Base-by-base conservation (phyloP, 2,797 vertebrate species). In the Alectoris magna region DNA sequence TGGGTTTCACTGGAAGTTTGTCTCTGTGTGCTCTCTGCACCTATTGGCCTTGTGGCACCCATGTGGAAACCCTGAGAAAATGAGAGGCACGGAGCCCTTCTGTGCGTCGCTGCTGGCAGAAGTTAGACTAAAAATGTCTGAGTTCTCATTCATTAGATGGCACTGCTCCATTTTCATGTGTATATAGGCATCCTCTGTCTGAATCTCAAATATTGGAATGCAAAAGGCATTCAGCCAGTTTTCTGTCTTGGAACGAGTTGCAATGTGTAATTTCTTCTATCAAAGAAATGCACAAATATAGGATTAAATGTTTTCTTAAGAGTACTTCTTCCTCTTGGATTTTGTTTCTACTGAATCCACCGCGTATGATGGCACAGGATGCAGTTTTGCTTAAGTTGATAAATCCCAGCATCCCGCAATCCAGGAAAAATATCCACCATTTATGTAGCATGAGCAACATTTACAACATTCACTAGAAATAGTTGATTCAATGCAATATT, bases 401-500 rank as follows among this genome's bases (percentile, higher is more conserved):
- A 73, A 73, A n/a, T 76, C 22, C 44, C 49, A 53, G 53, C 22
- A 55, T 87, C 18, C 14, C 59, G 39, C 43, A 73, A 53, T 53
- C 36, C 41, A 58, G 39, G 27, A n/a, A n/a, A n/a, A n/a, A 56
- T 19, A 21, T 11, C 31, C 55, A 56, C 55, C 11, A n/a, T 21
- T 56, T n/a, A n/a, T 4, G 17, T 56, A n/a, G 15, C n/a, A 22
- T 26, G 13, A 92, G 14, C 53, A 82, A 59, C 17, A n/a, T 62
- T 73, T 73, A 49, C 31, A 82, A 12, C 31, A 46, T 60, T 88
- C 43, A n/a, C 44, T 74, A 36, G n/a, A 86, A 92, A 62, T 91
- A 68, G 23, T 89, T 87, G 18, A 89, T 89, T 89, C 69, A 62
- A 85, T 77, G 34, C 58, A 84, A 44, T 86, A 85, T 66, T 88